Base-by-base conservation (phyloP, 2,888 invertebrate species). In the Apotomis turbidana region DNA sequence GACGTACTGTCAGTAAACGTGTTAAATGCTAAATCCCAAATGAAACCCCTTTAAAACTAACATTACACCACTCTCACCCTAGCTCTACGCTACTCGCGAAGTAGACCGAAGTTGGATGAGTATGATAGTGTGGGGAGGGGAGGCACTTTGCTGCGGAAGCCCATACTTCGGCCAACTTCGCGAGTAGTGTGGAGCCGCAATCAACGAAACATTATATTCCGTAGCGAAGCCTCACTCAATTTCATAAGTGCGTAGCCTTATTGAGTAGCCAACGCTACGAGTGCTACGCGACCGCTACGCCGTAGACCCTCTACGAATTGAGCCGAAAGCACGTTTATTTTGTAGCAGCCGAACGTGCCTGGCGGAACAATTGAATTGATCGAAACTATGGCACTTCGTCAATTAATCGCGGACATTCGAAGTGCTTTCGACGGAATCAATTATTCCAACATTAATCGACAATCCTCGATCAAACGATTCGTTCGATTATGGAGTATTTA, bases 401-500 rank as follows among this genome's bases (percentile, higher is more conserved):
- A 57, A 66, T 66, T 55, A 66, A 46, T 27, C 64, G 64, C 12
- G n/a, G n/a, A 55, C 64, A 49, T 10, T 46, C 36, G 38, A 44
- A 66, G 66, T 66, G 66, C 66, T 66, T 54, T 58, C 49, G 36
- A 36, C 51, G 5, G 61, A 71, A 57, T 57, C 57, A 67, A 71
- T 68, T 60, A 64, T 52, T 57, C 55, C 41, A 61, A 57, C 41
- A 62, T 51, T 61, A 68, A 61, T 68, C 67, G 67, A 67, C 57
- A 66, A 44, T 10, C 46, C 66, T 71, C 70, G 61, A 62, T 71
- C 67, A 61, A 57, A 71, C 57, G 61, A 57, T 68, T 52, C 55
- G 57, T 62, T 62, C 61, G 67, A 68, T 57, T 67, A 61, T 60
- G 71, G 66, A 54, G 44, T 67, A 71, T 67, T 71, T 67, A 68